Evolutionary conservation across 2,113 vertebrate species (phyloP).

Genomic region (Mystacornis crossleyi): DNA sequence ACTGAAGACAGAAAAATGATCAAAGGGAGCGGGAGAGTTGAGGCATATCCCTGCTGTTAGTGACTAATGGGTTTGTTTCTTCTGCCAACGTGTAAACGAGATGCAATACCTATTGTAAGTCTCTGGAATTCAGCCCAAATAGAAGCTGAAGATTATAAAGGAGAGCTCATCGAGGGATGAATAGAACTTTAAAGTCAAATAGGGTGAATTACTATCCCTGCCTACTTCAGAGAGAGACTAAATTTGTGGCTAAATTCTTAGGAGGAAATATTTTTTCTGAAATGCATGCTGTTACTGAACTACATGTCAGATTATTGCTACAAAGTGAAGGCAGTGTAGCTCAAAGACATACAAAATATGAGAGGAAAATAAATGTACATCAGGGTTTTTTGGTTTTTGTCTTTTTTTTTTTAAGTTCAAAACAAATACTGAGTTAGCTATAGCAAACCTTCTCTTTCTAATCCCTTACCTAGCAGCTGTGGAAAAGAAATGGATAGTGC

Average conservation of each 20-base stretch:
- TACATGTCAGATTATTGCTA: neutral
- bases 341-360: neutral
- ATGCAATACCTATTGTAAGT: conserved; percentile 13
- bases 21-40: neutral
- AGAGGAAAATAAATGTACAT: neutral
- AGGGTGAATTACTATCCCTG: conserved; percentile 7
- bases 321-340: neutral
- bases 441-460: neutral
- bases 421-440: neutral
- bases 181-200: conserved; percentile 38
- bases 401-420: neutral
- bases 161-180: neutral
- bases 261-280: conserved; percentile 29
- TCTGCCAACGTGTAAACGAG: neutral
- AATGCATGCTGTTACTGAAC: neutral
- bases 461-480: neutral
- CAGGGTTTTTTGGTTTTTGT: neutral
- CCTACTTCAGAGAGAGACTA: neutral
- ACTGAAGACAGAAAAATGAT: conserved; percentile 44
- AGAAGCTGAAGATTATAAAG: conserved; percentile 36
- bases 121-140: neutral
- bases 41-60: conserved; percentile 51
- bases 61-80: conserved; percentile 57
- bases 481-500: neutral
- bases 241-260: neutral